These are phyloP conservation scores for Colossoma macropomum DNA, from an alignment of 2,113 vertebrate genomes.

Conservation along the genomic window DNA sequence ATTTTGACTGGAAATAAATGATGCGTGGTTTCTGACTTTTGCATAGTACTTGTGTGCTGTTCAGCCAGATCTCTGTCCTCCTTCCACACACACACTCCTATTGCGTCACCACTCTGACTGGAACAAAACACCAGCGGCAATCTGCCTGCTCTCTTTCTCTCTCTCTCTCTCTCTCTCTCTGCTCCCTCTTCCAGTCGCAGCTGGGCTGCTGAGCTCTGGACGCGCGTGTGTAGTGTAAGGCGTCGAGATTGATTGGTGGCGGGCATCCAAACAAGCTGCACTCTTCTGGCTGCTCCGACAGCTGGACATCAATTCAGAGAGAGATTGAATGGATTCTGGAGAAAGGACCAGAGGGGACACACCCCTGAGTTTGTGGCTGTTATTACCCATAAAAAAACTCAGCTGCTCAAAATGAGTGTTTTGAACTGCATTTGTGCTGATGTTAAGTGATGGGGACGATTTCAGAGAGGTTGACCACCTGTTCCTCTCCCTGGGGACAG, in stretches of 20 bases:
- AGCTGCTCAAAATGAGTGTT: constrained; percentile 30
- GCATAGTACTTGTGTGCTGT: no score
- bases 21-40: no score
- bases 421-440: constrained; percentile 46
- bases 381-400: constrained; percentile 39
- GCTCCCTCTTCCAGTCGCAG: constrained; percentile 7
- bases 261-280: constrained; percentile 77
- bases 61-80: no score
- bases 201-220: constrained; percentile 1
- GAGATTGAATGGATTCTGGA: constrained; percentile 70
- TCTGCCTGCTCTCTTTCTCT: no score
- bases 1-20: no score
- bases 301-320: constrained; percentile 80
- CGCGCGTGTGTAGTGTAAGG: constrained; percentile 41
- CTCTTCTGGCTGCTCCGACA: constrained; percentile 76
- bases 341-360: constrained; percentile 34
- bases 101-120: no score
- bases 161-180: not conserved
- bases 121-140: no score
- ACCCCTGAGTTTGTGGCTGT: constrained; percentile 23
- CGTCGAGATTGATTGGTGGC: constrained; percentile 77
- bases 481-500: constrained; percentile 71
- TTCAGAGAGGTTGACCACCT: constrained; percentile 80
- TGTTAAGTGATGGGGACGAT: constrained; percentile 65
- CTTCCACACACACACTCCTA: no score